Conservation (phyloP, 2,888 invertebrate genomes). For the Imbricaverruca yamaguchii region DNA sequence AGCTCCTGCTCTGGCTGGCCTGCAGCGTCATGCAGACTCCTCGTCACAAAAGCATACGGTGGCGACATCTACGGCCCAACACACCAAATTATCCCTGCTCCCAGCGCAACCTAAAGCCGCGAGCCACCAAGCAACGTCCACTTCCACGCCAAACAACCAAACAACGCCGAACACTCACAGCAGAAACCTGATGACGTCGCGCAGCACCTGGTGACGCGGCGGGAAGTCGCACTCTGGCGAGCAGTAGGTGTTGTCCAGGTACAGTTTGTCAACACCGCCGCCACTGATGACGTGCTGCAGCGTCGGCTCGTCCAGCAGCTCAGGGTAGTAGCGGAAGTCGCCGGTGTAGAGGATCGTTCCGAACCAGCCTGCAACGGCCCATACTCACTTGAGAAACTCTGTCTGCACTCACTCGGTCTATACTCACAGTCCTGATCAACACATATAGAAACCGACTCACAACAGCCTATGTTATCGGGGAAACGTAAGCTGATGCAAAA, state of each 20-base stretch:
- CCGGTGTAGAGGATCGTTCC: conserved; percentile 15
- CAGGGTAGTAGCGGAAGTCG: not conserved
- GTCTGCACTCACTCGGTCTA: too few relatives aligned
- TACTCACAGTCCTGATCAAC: too few relatives aligned
- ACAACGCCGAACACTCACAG: not conserved
- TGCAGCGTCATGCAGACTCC: too few relatives aligned
- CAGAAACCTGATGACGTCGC: not conserved
- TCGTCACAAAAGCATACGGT: too few relatives aligned
- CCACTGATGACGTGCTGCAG: not conserved
- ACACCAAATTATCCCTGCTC: too few relatives aligned
- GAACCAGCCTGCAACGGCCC: not conserved
- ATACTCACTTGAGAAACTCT: too few relatives aligned
- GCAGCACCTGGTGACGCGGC: not conserved
- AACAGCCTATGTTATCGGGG: not conserved
- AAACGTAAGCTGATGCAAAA: too few relatives aligned
- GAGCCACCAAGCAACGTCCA: not conserved
- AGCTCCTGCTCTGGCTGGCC: too few relatives aligned
- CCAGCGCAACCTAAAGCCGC: not conserved
- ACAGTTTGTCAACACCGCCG: not conserved
- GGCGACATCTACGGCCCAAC: too few relatives aligned
- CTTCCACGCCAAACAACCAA: too few relatives aligned
- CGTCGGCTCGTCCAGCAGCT: not conserved
- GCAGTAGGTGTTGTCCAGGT: conserved; percentile 22
- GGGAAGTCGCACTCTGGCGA: conserved; percentile 7
- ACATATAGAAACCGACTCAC: not conserved